Conservation (phyloP, 2,113 vertebrate genomes). For the human (Homo sapiens) region DNA sequence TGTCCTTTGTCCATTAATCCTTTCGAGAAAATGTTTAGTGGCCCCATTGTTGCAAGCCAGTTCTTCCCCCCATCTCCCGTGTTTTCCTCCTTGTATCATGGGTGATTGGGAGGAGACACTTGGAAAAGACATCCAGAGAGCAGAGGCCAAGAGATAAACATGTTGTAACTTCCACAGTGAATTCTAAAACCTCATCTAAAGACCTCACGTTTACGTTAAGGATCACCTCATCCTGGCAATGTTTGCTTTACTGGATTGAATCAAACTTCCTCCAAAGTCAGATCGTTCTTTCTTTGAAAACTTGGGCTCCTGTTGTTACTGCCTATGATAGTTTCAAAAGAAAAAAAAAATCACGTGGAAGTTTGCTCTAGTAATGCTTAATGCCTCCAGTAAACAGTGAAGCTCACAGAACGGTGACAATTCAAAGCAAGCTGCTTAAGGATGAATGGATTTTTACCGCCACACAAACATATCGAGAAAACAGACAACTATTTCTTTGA, state of each 20-base stretch:
- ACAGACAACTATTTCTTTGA: background rate
- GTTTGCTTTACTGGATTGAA: background rate
- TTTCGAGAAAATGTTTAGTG: background rate
- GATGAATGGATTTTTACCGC: background rate
- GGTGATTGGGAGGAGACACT: background rate
- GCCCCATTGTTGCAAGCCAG: background rate
- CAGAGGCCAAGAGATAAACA: rapidly evolving
- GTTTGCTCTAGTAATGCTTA: background rate
- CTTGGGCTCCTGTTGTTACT: background rate
- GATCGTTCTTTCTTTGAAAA: background rate
- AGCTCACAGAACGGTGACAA: background rate
- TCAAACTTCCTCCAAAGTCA: constrained; percentile 22
- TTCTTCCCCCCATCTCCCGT: background rate
- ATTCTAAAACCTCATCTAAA: too few relatives aligned
- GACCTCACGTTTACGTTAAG: background rate
- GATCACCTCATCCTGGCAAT: background rate
- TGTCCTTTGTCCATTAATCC: constrained; percentile 45
- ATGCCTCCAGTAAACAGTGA: background rate
- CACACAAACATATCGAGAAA: background rate
- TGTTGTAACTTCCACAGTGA: rapidly evolving
- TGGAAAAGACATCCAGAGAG: background rate
- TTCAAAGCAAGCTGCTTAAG: background rate
- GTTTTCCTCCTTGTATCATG: rapidly evolving
- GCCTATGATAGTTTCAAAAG: background rate
- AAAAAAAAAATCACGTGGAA: background rate